Conservation (phyloP, 2,888 invertebrate species). For the Psococerastis gibbosa region DNA sequence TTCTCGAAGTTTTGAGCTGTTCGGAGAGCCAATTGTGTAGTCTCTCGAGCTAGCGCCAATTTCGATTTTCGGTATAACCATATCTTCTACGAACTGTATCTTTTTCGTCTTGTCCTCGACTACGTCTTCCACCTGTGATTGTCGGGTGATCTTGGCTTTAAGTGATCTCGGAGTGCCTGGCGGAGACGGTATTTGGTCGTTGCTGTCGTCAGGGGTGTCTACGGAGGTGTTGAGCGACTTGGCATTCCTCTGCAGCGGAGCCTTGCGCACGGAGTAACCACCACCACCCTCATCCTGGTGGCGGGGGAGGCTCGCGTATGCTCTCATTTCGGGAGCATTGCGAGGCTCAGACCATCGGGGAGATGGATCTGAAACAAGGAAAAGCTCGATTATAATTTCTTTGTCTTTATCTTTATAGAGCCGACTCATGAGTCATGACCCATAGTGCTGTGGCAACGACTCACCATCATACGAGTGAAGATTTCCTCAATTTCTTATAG, state of each 20-base stretch:
- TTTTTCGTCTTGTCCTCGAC: background rate
- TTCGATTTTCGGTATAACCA: constrained; percentile 6
- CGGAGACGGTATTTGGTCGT: background rate
- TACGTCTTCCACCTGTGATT: constrained; percentile 3
- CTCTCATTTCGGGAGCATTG: constrained; percentile 33
- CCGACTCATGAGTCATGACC: no score
- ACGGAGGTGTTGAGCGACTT: background rate
- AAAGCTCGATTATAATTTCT: no score
- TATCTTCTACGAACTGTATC: constrained; percentile 6
- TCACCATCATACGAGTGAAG: no score
- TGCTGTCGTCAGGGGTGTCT: background rate
- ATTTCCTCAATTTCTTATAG: no score
- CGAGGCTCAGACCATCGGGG: constrained; percentile 32
- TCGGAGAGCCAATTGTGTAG: background rate
- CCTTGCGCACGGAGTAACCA: no score
- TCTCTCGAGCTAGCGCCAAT: background rate
- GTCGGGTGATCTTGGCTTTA: constrained; percentile 4
- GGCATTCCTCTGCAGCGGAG: background rate
- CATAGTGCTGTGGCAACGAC: no score
- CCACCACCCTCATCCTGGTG: constrained; percentile 31
- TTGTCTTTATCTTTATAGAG: no score
- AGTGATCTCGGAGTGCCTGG: background rate
- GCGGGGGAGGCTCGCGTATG: constrained; percentile 39
- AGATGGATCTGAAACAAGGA: constrained; percentile 27
- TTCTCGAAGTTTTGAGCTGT: constrained; percentile 6